These are phyloP conservation scores for Artemia franciscana DNA, from an alignment of 1,140 invertebrate genomes.

Conservation along the genomic window DNA sequence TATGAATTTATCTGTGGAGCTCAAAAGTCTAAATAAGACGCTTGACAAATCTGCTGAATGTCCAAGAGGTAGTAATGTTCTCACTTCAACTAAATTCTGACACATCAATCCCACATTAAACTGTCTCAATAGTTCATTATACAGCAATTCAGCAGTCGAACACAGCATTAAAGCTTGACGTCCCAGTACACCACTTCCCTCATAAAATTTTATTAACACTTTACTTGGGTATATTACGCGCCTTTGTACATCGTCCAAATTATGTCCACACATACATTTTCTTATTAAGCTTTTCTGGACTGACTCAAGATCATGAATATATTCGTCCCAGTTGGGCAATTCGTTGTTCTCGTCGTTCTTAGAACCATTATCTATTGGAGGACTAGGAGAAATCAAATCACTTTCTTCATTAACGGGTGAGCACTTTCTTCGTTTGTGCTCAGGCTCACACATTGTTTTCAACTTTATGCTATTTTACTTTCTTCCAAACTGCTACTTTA, in stretches of 20 bases:
- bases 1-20: slow-evolving; percentile 49
- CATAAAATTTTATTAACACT: slow-evolving; percentile 1
- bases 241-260: neutral
- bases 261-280: slow-evolving; percentile 1
- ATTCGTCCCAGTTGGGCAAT: slow-evolving; percentile 1
- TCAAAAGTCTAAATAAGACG: slow-evolving; percentile 50
- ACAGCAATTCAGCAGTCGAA: slow-evolving; percentile 44
- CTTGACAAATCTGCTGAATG: slow-evolving; percentile 42
- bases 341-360: neutral
- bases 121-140: slow-evolving; percentile 59
- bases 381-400: slow-evolving; percentile 1
- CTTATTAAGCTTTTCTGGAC: slow-evolving; percentile 3
- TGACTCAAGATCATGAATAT: neutral
- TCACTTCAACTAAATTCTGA: slow-evolving; percentile 46
- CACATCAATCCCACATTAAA: slow-evolving; percentile 53
- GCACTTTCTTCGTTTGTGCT: slow-evolving; percentile 8
- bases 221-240: neutral
- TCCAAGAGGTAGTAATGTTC: slow-evolving; percentile 45
- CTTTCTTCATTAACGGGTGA: neutral
- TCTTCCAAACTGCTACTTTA: neutral
- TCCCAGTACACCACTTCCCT: neutral
- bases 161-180: slow-evolving; percentile 6
- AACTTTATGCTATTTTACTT: neutral
- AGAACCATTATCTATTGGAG: neutral
- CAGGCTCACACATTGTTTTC: slow-evolving; percentile 9